phyloP scores from a whole-genome alignment of 2,113 vertebrate genomes.

The Amphiprion ocellaris region DNA sequence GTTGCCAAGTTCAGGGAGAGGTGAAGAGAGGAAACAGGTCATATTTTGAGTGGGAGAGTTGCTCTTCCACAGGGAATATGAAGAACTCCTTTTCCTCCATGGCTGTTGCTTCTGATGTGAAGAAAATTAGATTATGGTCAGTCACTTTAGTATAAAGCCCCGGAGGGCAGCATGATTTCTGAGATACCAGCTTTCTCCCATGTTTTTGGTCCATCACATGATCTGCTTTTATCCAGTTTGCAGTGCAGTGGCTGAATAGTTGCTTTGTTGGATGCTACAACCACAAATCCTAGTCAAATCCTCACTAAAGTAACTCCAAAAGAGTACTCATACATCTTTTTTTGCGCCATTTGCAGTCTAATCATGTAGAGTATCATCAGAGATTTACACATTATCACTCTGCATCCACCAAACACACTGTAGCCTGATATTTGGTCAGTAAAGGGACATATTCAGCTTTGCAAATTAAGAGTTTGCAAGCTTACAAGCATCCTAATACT shows the following conservation, averaged over 20 bases:
- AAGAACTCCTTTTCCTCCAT: neutral
- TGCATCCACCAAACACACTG: no score
- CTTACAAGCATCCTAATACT: neutral
- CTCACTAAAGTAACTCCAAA: neutral
- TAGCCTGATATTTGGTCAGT: no score
- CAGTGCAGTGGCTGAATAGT: slow-evolving; percentile 25
- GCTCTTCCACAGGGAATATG: slow-evolving; percentile 17
- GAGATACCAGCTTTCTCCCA: slow-evolving; percentile 15
- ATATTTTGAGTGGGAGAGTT: slow-evolving; percentile 31
- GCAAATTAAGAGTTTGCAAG: neutral
- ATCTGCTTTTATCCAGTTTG: slow-evolving; percentile 17
- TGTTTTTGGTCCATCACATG: slow-evolving; percentile 40
- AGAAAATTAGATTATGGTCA: slow-evolving; percentile 27
- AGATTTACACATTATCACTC: no score
- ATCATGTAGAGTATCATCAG: neutral
- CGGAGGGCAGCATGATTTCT: neutral
- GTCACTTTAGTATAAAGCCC: slow-evolving; percentile 23
- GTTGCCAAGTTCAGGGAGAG: slow-evolving; percentile 58
- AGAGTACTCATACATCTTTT: neutral
- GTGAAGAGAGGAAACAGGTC: slow-evolving; percentile 48
- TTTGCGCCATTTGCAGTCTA: neutral
- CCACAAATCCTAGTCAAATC: slow-evolving; percentile 2
- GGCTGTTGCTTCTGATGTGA: slow-evolving; percentile 21
- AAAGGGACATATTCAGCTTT: neutral
- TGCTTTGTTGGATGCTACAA: slow-evolving; percentile 41